Percentiles rank a stretch among this genome's conserved stretches.
These are phyloP conservation scores for Glyptemys insculpta DNA, from an alignment of 2,797 vertebrate genomes.

Conservation along the genomic window DNA sequence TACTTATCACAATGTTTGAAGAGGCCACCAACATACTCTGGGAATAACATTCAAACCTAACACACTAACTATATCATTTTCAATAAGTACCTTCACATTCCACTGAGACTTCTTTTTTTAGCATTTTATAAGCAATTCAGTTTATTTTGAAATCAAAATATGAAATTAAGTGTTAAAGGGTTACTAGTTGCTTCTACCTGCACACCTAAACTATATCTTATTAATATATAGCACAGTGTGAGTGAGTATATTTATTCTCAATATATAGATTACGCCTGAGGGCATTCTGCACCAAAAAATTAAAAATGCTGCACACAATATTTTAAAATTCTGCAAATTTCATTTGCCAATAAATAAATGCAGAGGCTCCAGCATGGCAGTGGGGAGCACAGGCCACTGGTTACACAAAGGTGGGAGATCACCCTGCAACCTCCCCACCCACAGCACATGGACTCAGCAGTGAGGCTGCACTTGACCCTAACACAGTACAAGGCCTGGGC, in stretches of 20 bases:
- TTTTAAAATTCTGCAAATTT: too few species aligned
- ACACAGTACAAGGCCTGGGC: too few species aligned
- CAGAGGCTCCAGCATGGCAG: too few species aligned
- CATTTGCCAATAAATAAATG: too few species aligned
- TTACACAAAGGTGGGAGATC: too few species aligned
- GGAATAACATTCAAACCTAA: background rate
- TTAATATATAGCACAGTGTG: background rate
- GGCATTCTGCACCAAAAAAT: too few species aligned
- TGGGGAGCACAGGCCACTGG: too few species aligned
- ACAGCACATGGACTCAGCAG: too few species aligned
- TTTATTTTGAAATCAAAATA: background rate
- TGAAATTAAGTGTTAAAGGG: background rate
- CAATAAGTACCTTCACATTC: background rate
- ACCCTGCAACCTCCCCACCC: too few species aligned
- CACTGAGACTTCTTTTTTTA: background rate
- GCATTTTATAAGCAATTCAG: background rate
- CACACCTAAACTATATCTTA: background rate
- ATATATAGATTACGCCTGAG: too few species aligned
- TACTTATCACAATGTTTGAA: background rate
- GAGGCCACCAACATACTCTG: background rate
- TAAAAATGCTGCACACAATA: too few species aligned
- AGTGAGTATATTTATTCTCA: background rate
- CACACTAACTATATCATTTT: background rate
- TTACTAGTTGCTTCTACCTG: background rate
- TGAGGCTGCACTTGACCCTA: too few species aligned